Evolutionary conservation across 2,888 invertebrate genomes (phyloP), one percentile per base, ranked within the genome.

Genomic region (Diarsia brunnea): DNA sequence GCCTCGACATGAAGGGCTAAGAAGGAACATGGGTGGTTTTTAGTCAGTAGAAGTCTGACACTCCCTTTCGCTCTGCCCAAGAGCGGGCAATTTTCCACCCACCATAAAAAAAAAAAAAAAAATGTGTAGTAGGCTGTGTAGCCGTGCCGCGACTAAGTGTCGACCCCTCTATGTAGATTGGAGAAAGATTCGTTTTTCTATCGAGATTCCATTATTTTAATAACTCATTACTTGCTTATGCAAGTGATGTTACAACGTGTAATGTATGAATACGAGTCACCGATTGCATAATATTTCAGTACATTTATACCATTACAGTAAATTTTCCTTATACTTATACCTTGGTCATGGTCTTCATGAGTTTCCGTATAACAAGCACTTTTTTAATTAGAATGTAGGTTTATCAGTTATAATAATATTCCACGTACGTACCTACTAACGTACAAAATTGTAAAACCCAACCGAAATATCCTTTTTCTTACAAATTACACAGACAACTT

Each of bases 401-500:
- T 27, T 49, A 69, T 78, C 11, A 43, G 24, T 5, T 19, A 27
- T n/a, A n/a, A n/a, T n/a, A n/a, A n/a, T 45, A 16, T 21, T 49
- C 27, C 55, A 65, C 51, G 19, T 49, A 73, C 51, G 21, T 51
- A 70, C 47, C 49, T n/a, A n/a, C n/a, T n/a, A 66, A 63, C 47
- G 4, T 4, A 31, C 61, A 64, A 64, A 75, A 81, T 75, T 64
- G 19, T 47, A 67, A 55, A 81, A 51, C 11, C 12, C 49, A 38
- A 75, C 24, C 8, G 21, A 45, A 78, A 75, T 45, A 55, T 55
- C 21, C 14, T 66, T 75, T 45, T 67, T 51, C 24, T 14, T 51
- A 67, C 63, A 70, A 82, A 67, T 73, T 60, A 64, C 63, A 64
- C 11, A 49, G 67, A 58, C 49, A 55, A 71, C 65, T 84, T 67